A percentile compares a stretch with the other conserved stretches of the same genome.
These are phyloP conservation scores for Halcyon chelicuti DNA, from an alignment of 2,797 vertebrate genomes.

Conservation along the genomic window DNA sequence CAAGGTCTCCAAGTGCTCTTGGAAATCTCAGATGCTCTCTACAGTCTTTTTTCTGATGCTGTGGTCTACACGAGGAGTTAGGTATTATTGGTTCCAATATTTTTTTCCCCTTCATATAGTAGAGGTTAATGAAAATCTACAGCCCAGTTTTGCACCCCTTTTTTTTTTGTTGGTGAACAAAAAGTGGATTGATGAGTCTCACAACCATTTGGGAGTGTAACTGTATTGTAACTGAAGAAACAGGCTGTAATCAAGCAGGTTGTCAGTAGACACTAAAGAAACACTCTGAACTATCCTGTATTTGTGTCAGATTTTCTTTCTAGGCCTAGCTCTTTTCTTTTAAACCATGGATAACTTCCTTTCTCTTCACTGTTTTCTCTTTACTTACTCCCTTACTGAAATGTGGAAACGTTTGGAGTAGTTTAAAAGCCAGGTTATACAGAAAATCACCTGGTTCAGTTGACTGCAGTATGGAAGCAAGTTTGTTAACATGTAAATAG, in stretches of 20 bases:
- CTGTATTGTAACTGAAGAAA: not conserved
- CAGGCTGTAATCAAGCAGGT: constrained; percentile 1
- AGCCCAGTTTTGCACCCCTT: not conserved
- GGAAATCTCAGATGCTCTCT: not conserved
- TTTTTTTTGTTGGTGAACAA: not conserved
- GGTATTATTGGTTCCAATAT: not conserved
- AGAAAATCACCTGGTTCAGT: not conserved
- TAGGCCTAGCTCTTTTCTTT: not conserved
- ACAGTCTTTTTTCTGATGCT: not conserved
- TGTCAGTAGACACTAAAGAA: not conserved
- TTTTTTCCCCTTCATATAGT: fast-evolving
- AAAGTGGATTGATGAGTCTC: not conserved
- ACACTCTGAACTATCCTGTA: not conserved
- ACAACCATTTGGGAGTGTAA: not conserved
- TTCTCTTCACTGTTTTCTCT: not conserved
- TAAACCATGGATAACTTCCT: not conserved
- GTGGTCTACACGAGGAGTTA: not conserved
- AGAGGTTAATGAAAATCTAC: constrained; percentile 16
- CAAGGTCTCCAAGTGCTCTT: not conserved
- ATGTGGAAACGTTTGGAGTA: not conserved
- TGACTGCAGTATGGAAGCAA: not conserved
- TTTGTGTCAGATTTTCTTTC: constrained; percentile 3
- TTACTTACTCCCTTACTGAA: not conserved
- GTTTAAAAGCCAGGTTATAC: not conserved
- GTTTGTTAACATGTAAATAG: not conserved